Base-by-base conservation (phyloP, 2,113 vertebrate species). In the Myrmecophaga tridactyla region DNA sequence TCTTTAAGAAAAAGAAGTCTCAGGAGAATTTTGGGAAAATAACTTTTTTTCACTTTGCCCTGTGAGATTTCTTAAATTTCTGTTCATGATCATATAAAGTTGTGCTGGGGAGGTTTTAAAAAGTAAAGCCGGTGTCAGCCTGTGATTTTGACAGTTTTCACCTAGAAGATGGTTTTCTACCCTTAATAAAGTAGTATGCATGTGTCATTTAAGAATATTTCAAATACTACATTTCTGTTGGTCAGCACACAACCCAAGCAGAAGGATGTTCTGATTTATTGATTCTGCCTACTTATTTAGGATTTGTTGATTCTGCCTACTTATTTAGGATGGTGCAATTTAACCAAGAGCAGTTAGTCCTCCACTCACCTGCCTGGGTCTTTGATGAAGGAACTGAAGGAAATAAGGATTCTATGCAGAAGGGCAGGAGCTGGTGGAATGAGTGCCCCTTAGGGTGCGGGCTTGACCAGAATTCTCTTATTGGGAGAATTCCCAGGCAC, bases 381-480 rank as follows among this genome's bases (percentile, higher is more conserved):
- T 87, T 20, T 48, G 53, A 23, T 27, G 46, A 15, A 14, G 75
- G 48, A 2, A 3, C 17, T 34, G 23, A 70, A 56, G 17, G 58
- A 41, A 8, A 25, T 62, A 18, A 31, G 39, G 27, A 3, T 65
- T 25, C 17, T 67, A 43, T 1, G 1, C 25, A 5, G 4, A 5
- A 3, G 3, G 31, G 39, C 8, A 31, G 67, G 8, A 43, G 51
- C 48, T 10, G 25, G 48, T 27, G n/a, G 41, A 21, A 6, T 1
- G 29, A 76, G 48, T 0, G 1, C 11, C 20, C 25, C 23, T 1
- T 31, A 6, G 0, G 20, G 15, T 2, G 4, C 17, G 34, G 69
- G 62, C 1, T 9, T 46, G 25, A 34, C 25, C 25, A 20, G 0
- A 29, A 29, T 6, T 4, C 4, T 4, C 1, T 0, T 4, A 7